Base-by-base conservation (phyloP, 2,888 invertebrate genomes). In the Dioctria rufipes region DNA sequence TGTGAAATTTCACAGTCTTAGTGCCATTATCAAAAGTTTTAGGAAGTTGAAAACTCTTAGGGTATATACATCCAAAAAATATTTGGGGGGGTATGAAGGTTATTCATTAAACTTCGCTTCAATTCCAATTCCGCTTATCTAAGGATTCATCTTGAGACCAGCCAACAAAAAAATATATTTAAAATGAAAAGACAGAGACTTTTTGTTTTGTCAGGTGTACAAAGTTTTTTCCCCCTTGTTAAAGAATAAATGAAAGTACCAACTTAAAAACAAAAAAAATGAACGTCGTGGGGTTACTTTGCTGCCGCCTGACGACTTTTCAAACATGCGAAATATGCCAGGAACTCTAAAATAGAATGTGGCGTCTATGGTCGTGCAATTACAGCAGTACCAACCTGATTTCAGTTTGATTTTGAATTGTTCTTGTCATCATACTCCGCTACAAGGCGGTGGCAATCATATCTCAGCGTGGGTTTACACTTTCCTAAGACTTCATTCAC, bases 121-220 rank as follows among this genome's bases (percentile, higher is more conserved):
- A 11, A 54, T 54, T 11, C 11, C 54, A 54, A 54, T n/a, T 54
- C n/a, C 54, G 11, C 54, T 54, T 54, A 54, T 54, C n/a, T 54
- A 54, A n/a, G 54, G 46, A 5, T 46, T 46, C 46, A 46, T 46
- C 46, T 8, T 6, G 5, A 46, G 5, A 6, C 54, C 25, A 25
- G 2, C 25, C 9, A 54, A 54, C 4, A 54, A 54, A 25, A 25
- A 25, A 25, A 25, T 25, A 25, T 25, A 25, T 25, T 25, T 54
- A 11, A 54, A 54, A 54, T 54, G 11, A 54, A 54, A 54, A 54
- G 11, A 54, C 46, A 2, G 8, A 46, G 11, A 54, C 11, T 54
- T n/a, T 54, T 54, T 54, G 54, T 54, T 54, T 54, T 54, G 4
- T 54, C 54, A 54, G 54, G 54, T 54, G 54, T 54, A 54, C n/a